Base-by-base conservation (phyloP, 2,888 invertebrate species). In the Lissocephala sabroskyi region DNA sequence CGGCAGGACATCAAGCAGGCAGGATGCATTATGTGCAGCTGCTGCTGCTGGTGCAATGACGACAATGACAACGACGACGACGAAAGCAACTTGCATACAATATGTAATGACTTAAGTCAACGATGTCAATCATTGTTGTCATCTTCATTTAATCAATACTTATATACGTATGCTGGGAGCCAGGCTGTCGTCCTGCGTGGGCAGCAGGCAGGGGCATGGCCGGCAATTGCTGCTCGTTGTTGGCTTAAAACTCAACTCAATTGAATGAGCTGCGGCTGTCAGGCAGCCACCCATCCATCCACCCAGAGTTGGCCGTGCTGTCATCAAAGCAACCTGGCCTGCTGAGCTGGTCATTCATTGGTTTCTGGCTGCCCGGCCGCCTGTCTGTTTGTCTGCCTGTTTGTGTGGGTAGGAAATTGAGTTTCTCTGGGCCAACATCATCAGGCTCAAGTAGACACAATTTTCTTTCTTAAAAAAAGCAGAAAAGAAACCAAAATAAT, bases 101-200 rank as follows among this genome's bases (percentile, higher is more conserved):
- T 59, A 62, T 70, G 70, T 70, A 70, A 70, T 66, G 63, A 65
- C 58, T 66, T 68, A 58, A 67, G 66, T 66, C 68, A 66, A 68
- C 65, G 65, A 61, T 55, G 54, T 61, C 73, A 59, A 66, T 71
- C 64, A 62, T 65, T 67, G 65, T 61, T 65, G 59, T 59, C 64
- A 64, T 67, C 67, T 64, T 64, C 70, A 70, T 70, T 64, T 62
- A 64, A 67, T 66, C 64, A 70, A 64, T 68, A 60, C 41, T 49
- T 49, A 49, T 14, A 33, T n/a, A 42, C 33, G 26, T 11, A n/a
- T 40, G 49, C n/a, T 29, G 32, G 37, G 14, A 40, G 33, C 41
- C n/a, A 41, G 9, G 37, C n/a, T 46, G 13, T 19, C n/a, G 26
- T 26, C 18, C 16, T 29, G 14, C 13, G 28, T 45, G 28, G 37